Conservation (phyloP, 2,113 vertebrate species). For the Lycaon pictus region DNA sequence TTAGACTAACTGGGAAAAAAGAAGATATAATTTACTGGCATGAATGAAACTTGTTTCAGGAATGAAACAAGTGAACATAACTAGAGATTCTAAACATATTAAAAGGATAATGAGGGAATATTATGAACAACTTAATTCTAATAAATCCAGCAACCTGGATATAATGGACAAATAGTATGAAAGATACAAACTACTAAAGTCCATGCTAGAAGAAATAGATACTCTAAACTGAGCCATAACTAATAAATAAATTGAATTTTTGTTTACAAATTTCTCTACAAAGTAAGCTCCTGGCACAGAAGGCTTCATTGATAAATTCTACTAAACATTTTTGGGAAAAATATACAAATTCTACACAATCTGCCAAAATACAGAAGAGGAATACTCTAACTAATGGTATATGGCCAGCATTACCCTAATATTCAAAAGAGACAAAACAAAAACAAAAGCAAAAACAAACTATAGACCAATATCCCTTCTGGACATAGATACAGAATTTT, state of each 20-base stretch:
- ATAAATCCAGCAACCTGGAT: slow-evolving; percentile 12
- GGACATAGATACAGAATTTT: neutral
- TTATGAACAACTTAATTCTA: neutral
- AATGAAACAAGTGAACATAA: neutral
- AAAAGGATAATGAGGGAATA: neutral
- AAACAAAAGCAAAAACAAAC: neutral
- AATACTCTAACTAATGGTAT: slow-evolving; percentile 1
- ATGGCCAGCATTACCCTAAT: slow-evolving; percentile 6
- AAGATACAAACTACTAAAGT: neutral
- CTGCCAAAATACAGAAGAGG: slow-evolving; percentile 26
- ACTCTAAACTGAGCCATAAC: neutral
- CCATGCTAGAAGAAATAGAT: slow-evolving; percentile 33
- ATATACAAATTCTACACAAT: slow-evolving; percentile 16
- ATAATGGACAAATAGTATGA: slow-evolving; percentile 33
- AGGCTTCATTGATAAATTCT: slow-evolving; percentile 8
- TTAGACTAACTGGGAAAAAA: neutral
- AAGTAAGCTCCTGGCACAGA: slow-evolving; percentile 2
- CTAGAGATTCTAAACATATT: neutral
- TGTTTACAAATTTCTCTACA: slow-evolving; percentile 16
- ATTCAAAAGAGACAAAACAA: neutral
- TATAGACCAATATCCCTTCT: neutral
- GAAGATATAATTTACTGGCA: neutral
- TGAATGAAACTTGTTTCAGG: neutral
- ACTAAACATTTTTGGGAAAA: slow-evolving; percentile 27
- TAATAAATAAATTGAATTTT: slow-evolving; percentile 41